Conservation (phyloP, 2,113 vertebrate species). For the Chamaea fasciata region DNA sequence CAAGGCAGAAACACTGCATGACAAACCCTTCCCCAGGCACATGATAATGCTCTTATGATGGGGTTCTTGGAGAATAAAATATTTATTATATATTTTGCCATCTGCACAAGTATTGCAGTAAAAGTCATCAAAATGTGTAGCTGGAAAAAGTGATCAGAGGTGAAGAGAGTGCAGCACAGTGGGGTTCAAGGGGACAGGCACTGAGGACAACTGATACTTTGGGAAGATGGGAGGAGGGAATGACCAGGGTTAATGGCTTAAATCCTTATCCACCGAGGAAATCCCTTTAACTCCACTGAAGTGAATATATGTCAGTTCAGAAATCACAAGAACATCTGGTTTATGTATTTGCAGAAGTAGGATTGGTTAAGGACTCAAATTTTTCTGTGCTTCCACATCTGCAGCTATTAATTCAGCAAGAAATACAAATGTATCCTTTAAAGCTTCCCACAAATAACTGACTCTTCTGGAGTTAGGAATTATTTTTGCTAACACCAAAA, state of each 20-base stretch:
- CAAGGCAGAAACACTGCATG: background rate
- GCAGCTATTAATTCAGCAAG: background rate
- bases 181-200: background rate
- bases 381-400: background rate
- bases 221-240: background rate
- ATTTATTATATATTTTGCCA: background rate
- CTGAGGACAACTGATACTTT: background rate
- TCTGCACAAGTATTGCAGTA: background rate
- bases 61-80: background rate
- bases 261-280: slow-evolving; percentile 25
- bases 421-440: background rate
- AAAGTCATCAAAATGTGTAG: background rate
- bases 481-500: background rate
- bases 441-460: slow-evolving; percentile 1
- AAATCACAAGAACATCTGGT: slow-evolving; percentile 47
- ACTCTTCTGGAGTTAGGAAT: background rate
- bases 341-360: slow-evolving; percentile 17
- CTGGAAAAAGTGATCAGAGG: background rate
- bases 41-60: background rate
- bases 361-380: background rate
- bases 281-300: slow-evolving; percentile 15
- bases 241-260: slow-evolving; percentile 11
- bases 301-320: slow-evolving; percentile 29
- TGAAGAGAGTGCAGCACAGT: background rate
- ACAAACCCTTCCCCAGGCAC: background rate